Percentiles rank a stretch among this genome's conserved stretches.
Conservation (phyloP, 2,797 vertebrate genomes). For the Pseudomugil tenellus region DNA sequence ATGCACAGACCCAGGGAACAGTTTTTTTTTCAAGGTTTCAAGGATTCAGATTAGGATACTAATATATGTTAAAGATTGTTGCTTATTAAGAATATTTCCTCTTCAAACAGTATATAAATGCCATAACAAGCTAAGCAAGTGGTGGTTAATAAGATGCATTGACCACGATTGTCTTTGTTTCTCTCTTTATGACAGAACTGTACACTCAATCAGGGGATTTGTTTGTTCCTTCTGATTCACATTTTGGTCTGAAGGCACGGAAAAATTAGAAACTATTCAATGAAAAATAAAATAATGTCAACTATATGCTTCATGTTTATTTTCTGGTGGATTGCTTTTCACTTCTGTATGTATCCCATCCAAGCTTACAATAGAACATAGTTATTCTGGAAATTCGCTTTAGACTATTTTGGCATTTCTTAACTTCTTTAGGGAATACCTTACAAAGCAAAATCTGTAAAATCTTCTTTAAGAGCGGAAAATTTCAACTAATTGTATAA, state of each 20-base stretch:
- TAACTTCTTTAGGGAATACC: not conserved
- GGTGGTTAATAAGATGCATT: slow-evolving; percentile 73
- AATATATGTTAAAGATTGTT: slow-evolving; percentile 82
- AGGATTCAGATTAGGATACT: slow-evolving; percentile 81
- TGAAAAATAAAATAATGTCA: slow-evolving; percentile 84
- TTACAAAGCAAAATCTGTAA: not conserved
- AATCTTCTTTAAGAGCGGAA: not conserved
- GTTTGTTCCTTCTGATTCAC: slow-evolving; percentile 83
- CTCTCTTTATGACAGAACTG: slow-evolving; percentile 79
- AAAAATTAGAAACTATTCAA: slow-evolving; percentile 80
- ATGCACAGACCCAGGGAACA: slow-evolving; percentile 78
- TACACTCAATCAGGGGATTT: slow-evolving; percentile 80
- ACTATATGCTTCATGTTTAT: slow-evolving; percentile 56
- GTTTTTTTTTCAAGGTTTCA: slow-evolving; percentile 71
- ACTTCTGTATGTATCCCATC: not conserved
- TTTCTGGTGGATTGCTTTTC: slow-evolving; percentile 35
- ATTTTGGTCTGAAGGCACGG: slow-evolving; percentile 81
- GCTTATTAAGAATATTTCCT: slow-evolving; percentile 80
- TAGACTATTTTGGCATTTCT: not conserved
- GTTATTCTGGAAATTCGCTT: not conserved
- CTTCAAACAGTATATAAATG: slow-evolving; percentile 82
- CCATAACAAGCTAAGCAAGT: slow-evolving; percentile 79
- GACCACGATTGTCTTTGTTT: slow-evolving; percentile 76
- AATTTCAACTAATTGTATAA: not conserved
- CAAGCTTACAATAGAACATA: not conserved